Evolutionary conservation across 2,888 invertebrate genomes (phyloP), one percentile per base, ranked within the genome.

Genomic region (Heliconius sara): DNA sequence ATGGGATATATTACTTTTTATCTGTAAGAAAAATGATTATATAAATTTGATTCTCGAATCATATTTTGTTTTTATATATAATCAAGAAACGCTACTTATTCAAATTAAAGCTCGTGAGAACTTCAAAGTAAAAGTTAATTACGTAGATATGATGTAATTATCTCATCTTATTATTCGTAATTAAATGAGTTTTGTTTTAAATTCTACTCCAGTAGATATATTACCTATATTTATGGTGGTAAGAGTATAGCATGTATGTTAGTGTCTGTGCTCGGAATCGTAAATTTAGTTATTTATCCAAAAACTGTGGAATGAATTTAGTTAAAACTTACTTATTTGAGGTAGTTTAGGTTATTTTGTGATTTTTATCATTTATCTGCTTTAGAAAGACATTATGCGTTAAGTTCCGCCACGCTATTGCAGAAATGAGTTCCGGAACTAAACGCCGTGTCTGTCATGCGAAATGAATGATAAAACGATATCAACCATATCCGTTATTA

Each of bases 41-140:
- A 5, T 43, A 25, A 68, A 68, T 39, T 68, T 13, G n/a, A 68
- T 68, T 68, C 16, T 25, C 5, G 13, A 13, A 43, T n/a, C 12
- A 25, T 43, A 68, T 39, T 68, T 68, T 43, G n/a, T 68, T 68
- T 43, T 39, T 39, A 6, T 12, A 68, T 22, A 68, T 43, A 68
- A n/a, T 43, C 39, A 16, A 68, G 68, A n/a, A 39, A 39, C 22
- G 39, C 68, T 39, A 68, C 13, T 68, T 68, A 68, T 39, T 68
- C 7, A 68, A 68, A 25, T 68, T 68, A 68, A 68, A 39, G n/a
- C n/a, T 25, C n/a, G 68, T 68, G 68, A n/a, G 68, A 68, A 68
- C 39, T 43, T 39, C 30, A 7, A 39, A 43, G 68, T 68, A 68
- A 68, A 68, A 68, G 68, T 68, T n/a, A 68, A 68, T 39, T 68